Percentiles rank a stretch among this genome's conserved stretches.
Evolutionary conservation across 2,888 invertebrate species (phyloP).

Genomic region (Anagyrus pseudococci): DNA sequence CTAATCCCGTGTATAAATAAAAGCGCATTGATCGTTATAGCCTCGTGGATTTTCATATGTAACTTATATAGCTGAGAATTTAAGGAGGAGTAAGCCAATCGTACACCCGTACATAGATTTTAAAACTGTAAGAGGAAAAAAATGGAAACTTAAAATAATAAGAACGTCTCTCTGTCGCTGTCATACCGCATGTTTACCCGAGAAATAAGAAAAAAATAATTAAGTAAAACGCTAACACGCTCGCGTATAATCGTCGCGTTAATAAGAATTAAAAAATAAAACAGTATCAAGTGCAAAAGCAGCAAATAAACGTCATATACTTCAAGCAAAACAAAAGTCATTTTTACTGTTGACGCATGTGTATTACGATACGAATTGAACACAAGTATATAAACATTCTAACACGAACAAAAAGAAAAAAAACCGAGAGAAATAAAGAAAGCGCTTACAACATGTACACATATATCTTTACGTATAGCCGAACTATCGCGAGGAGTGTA

Average conservation of each 20-base stretch:
- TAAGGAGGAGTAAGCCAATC: no score
- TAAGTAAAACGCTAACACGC: slow-evolving; percentile 3
- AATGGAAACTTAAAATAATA: slow-evolving; percentile 11
- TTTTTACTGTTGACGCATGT: slow-evolving; percentile 14
- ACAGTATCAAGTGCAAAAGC: slow-evolving; percentile 10
- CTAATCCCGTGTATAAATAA: no score
- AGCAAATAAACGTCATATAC: background rate
- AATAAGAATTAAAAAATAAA: background rate
- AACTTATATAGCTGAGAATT: no score
- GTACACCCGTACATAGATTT: no score
- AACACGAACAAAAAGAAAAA: background rate
- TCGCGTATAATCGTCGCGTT: background rate
- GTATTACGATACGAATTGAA: slow-evolving; percentile 15
- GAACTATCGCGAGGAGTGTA: slow-evolving; percentile 18
- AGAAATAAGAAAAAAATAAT: slow-evolving; percentile 2
- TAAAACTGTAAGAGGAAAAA: no score
- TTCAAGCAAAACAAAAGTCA: slow-evolving; percentile 5
- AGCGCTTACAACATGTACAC: slow-evolving; percentile 3
- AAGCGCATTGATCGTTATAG: no score
- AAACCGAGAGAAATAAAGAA: background rate
- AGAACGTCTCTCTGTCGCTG: slow-evolving; percentile 27
- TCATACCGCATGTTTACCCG: slow-evolving; percentile 30
- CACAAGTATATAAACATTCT: background rate
- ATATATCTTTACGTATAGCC: slow-evolving; percentile 9
- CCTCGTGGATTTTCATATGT: no score